Percentiles rank a stretch among this genome's conserved stretches.
These are phyloP conservation scores for Clarias platycephalus DNA, from an alignment of 2,797 vertebrate genomes.

Conservation along the genomic window DNA sequence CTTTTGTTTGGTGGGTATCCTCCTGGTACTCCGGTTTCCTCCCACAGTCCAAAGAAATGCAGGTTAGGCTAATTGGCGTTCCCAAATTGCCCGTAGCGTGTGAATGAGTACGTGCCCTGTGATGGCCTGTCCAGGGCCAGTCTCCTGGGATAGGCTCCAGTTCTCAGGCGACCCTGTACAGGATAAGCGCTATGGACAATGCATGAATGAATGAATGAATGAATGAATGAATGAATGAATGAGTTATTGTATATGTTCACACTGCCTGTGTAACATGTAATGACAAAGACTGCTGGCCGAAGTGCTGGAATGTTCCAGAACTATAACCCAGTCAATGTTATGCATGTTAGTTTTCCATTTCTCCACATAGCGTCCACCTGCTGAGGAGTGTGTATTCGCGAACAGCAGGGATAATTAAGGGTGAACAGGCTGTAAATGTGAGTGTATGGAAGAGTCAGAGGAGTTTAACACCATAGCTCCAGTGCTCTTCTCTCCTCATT, in stretches of 20 bases:
- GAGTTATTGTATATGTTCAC: background rate
- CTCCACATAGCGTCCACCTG: background rate
- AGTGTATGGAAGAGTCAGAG: conserved; percentile 2
- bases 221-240: no score
- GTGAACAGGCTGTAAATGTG: conserved; percentile 9
- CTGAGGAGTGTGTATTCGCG: background rate
- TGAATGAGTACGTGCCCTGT: no score
- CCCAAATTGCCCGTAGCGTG: no score
- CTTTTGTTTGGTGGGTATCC: no score
- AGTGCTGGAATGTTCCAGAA: background rate
- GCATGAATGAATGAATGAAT: no score
- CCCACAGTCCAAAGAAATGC: no score
- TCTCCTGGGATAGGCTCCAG: no score
- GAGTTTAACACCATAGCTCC: background rate
- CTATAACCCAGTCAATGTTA: background rate
- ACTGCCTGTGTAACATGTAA: background rate
- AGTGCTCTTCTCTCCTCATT: conserved; percentile 1
- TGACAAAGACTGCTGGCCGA: background rate
- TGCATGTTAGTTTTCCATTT: background rate
- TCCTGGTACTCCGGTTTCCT: no score
- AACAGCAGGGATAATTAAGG: conserved; percentile 25
- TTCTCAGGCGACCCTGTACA: no score
- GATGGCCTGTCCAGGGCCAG: no score
- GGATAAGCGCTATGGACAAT: no score
- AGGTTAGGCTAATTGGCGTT: no score